phyloP scores from a whole-genome alignment of 2,888 invertebrate species.

The Rapana venosa region DNA sequence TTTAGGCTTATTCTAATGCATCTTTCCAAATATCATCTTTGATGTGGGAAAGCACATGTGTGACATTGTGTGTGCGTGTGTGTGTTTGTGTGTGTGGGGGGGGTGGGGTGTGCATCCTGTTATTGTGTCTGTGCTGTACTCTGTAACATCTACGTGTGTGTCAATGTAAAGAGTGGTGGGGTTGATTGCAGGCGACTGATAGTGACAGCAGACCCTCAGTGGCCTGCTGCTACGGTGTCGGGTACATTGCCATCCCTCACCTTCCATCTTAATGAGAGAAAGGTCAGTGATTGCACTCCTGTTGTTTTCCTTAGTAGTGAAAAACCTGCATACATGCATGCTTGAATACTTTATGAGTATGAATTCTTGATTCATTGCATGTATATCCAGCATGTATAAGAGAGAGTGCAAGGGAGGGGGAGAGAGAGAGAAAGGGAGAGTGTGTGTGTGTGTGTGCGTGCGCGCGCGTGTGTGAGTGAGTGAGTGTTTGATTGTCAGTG shows the following conservation, averaged over 20 bases:
- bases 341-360: too few species aligned
- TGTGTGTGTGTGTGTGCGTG: background rate
- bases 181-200: conserved; percentile 83
- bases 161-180: too few species aligned
- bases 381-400: too few species aligned
- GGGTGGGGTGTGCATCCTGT: background rate
- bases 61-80: conserved; percentile 2
- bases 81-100: background rate
- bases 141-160: too few species aligned
- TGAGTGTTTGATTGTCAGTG: background rate
- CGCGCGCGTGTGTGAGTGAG: background rate
- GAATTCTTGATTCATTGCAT: too few species aligned
- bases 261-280: conserved; percentile 93
- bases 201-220: conserved; percentile 90
- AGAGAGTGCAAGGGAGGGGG: too few species aligned
- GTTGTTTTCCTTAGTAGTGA: background rate
- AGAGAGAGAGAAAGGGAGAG: too few species aligned
- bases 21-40: background rate
- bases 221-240: conserved; percentile 89
- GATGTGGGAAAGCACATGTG: background rate
- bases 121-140: background rate
- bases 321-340: too few species aligned
- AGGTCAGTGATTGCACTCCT: conserved; percentile 81
- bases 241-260: conserved; percentile 92
- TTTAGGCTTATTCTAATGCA: background rate